phyloP scores from a whole-genome alignment of 2,797 vertebrate species.

The Micromesistius poutassou region DNA sequence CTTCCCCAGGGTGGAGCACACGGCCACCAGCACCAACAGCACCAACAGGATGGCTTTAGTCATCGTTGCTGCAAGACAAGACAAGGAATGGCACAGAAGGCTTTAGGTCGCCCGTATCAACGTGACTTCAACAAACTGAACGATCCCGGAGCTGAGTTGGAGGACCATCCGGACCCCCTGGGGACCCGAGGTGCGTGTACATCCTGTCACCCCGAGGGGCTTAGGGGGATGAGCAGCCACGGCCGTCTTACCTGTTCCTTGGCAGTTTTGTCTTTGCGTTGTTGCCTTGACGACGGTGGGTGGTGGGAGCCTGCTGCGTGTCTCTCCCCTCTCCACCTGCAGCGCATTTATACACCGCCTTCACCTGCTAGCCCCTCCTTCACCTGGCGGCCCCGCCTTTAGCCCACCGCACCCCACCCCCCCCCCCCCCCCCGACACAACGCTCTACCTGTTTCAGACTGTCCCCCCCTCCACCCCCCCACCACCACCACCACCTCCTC shows the following conservation, averaged over 20 bases:
- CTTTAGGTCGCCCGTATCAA: not conserved
- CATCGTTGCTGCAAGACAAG: conserved; percentile 65
- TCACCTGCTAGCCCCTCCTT: conserved; percentile 43
- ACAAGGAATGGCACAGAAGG: not conserved
- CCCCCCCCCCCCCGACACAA: not conserved
- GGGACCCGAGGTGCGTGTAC: too few relatives aligned
- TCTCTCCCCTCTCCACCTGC: conserved; percentile 48
- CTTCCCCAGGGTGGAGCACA: conserved; percentile 75
- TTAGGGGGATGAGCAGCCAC: not conserved
- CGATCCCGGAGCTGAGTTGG: not conserved
- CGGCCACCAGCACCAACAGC: conserved; percentile 74
- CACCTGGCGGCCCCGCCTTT: too few relatives aligned
- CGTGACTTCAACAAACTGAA: not conserved
- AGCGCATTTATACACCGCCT: conserved; percentile 66
- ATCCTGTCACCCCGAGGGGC: too few relatives aligned
- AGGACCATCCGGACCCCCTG: too few relatives aligned
- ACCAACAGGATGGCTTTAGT: conserved; percentile 71
- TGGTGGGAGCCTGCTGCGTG: conserved; percentile 46
- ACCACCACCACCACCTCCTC: not conserved
- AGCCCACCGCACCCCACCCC: not conserved
- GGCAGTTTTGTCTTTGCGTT: conserved; percentile 24
- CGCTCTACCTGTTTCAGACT: not conserved
- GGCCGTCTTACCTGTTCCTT: conserved; percentile 60
- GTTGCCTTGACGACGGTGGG: conserved; percentile 21
- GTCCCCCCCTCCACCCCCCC: not conserved